Conservation (phyloP, 2,113 vertebrate genomes). For the Nycticebus coucang region DNA sequence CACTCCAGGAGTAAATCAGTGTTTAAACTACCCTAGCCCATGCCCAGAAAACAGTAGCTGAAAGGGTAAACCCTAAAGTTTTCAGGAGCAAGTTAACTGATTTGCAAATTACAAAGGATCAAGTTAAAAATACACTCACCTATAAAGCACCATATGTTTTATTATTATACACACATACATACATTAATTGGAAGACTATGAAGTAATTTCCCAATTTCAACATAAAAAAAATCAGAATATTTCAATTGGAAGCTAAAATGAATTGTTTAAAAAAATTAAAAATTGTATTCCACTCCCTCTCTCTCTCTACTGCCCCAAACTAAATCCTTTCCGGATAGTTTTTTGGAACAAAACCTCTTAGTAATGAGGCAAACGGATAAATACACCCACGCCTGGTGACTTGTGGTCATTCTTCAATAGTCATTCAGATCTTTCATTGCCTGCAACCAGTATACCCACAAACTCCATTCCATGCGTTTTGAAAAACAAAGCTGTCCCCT, state of each 20-base stretch:
- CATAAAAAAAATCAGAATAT: slow-evolving; percentile 9
- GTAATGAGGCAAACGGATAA: slow-evolving; percentile 81
- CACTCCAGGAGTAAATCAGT: neutral
- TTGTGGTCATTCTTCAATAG: slow-evolving; percentile 79
- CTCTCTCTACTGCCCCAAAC: slow-evolving; percentile 37
- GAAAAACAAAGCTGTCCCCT: slow-evolving; percentile 51
- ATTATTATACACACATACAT: neutral
- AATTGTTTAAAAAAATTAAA: slow-evolving; percentile 67
- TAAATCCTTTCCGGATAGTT: slow-evolving; percentile 77
- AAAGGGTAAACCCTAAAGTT: neutral
- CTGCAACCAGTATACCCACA: slow-evolving; percentile 41
- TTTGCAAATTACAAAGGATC: neutral
- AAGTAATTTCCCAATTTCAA: neutral
- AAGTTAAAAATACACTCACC: neutral
- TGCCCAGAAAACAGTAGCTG: neutral
- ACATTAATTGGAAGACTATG: neutral
- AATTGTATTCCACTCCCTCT: slow-evolving; percentile 55
- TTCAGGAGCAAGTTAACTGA: neutral
- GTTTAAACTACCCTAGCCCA: neutral
- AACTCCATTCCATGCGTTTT: slow-evolving; percentile 37
- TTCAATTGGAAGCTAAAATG: slow-evolving; percentile 27
- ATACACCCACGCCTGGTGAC: slow-evolving; percentile 78
- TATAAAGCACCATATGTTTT: neutral
- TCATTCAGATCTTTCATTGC: slow-evolving; percentile 70
- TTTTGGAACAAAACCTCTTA: slow-evolving; percentile 77